Conservation (phyloP, 2,797 vertebrate species). For the Ciconia nigra region DNA sequence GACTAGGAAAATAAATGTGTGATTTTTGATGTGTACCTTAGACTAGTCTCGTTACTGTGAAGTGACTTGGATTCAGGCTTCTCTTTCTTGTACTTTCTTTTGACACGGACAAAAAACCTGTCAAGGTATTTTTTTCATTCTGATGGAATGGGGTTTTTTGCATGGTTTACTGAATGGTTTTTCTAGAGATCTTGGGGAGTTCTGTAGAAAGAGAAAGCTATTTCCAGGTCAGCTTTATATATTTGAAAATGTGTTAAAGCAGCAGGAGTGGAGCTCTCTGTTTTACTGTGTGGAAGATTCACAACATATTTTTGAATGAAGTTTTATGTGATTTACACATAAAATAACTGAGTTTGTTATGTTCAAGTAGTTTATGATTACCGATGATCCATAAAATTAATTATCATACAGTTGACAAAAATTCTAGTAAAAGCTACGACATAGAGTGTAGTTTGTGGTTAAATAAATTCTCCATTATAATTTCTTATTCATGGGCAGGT, state of each 20-base stretch:
- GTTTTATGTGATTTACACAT: background rate
- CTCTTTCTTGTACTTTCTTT: background rate
- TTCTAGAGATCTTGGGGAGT: background rate
- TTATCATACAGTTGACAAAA: background rate
- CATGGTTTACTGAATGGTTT: background rate
- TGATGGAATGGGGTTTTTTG: background rate
- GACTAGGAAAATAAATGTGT: background rate
- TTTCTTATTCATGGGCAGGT: background rate
- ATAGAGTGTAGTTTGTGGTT: background rate
- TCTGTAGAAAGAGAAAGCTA: background rate
- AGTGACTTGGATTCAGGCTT: background rate
- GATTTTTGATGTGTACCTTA: background rate
- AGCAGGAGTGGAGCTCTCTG: background rate
- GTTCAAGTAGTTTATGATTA: background rate
- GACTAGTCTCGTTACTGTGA: background rate
- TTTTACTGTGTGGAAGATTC: background rate
- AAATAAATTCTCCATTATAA: background rate
- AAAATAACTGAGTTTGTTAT: background rate
- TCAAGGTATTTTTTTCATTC: background rate
- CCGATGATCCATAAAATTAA: background rate
- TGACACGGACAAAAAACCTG: background rate
- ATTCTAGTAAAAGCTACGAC: background rate
- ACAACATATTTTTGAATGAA: background rate
- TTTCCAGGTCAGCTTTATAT: background rate
- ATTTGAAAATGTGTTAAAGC: background rate